Evolutionary conservation across 2,797 vertebrate genomes (phyloP).

Genomic region (Micromesistius poutassou): DNA sequence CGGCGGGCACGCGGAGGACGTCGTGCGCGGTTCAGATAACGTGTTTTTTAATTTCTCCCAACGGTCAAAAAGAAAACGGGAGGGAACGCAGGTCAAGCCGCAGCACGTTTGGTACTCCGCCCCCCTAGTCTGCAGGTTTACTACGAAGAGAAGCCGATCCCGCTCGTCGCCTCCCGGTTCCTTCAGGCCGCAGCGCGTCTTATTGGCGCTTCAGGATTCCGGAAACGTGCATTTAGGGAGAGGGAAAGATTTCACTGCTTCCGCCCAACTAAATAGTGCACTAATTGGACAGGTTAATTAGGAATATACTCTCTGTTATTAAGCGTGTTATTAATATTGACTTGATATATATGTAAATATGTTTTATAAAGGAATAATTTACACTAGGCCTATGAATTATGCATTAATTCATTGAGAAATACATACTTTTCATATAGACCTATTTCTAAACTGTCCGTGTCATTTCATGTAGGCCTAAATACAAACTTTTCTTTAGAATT

Average conservation of each 20-base stretch:
- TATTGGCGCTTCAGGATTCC: conserved; percentile 31
- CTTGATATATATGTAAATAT: background rate
- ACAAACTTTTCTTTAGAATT: background rate
- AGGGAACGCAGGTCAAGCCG: background rate
- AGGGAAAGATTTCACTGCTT: conserved; percentile 29
- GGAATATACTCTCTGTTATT: background rate
- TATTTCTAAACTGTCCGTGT: too few relatives aligned
- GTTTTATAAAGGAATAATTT: background rate
- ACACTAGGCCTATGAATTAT: background rate
- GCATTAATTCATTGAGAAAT: background rate
- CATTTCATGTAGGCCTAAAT: background rate
- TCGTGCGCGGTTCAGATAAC: background rate
- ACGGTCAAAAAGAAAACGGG: background rate
- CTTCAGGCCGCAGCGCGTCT: conserved; percentile 44
- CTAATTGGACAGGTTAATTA: background rate
- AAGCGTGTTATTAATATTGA: background rate
- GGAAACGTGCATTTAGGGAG: conserved; percentile 28
- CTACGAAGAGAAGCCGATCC: background rate
- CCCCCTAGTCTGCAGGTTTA: background rate
- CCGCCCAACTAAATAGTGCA: conserved; percentile 71
- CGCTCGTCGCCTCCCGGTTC: conserved; percentile 11
- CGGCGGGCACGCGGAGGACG: background rate
- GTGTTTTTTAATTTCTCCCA: background rate
- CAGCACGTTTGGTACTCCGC: background rate
- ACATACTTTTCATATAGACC: background rate